These are phyloP conservation scores for Laodelphax striatellus DNA, from an alignment of 1,140 invertebrate species.

Conservation along the genomic window DNA sequence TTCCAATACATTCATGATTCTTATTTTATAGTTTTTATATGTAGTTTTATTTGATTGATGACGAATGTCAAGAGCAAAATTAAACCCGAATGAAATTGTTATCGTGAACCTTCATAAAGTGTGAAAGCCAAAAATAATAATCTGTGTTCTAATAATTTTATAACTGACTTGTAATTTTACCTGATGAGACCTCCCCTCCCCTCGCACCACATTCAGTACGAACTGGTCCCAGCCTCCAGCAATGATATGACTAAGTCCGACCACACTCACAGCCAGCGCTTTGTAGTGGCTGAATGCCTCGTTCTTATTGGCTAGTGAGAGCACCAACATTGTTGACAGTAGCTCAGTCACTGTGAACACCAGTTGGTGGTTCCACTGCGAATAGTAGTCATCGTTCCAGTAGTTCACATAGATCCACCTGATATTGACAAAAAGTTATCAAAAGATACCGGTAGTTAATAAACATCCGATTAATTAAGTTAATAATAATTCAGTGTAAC, in stretches of 20 bases:
- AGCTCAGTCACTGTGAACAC: constrained; percentile 65
- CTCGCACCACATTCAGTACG: constrained; percentile 54
- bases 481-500: too few relatives aligned
- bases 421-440: constrained; percentile 8
- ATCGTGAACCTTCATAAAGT: too few relatives aligned
- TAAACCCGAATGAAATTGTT: too few relatives aligned
- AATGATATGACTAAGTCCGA: constrained; percentile 57
- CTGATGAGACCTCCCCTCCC: constrained; percentile 56
- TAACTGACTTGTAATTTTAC: too few relatives aligned
- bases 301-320: constrained; percentile 44
- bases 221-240: constrained; percentile 67
- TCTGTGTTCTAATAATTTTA: too few relatives aligned
- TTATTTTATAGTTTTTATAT: too few relatives aligned
- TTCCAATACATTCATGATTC: too few relatives aligned
- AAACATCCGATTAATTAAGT: too few relatives aligned
- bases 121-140: too few relatives aligned
- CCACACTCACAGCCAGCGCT: constrained; percentile 47
- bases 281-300: constrained; percentile 46
- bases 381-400: constrained; percentile 73
- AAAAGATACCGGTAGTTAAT: too few relatives aligned
- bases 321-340: constrained; percentile 50
- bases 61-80: too few relatives aligned
- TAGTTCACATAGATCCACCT: constrained; percentile 73
- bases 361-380: constrained; percentile 61
- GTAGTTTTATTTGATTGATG: too few relatives aligned